Conservation (phyloP, 2,888 invertebrate species). For the Diarsia dahlii region DNA sequence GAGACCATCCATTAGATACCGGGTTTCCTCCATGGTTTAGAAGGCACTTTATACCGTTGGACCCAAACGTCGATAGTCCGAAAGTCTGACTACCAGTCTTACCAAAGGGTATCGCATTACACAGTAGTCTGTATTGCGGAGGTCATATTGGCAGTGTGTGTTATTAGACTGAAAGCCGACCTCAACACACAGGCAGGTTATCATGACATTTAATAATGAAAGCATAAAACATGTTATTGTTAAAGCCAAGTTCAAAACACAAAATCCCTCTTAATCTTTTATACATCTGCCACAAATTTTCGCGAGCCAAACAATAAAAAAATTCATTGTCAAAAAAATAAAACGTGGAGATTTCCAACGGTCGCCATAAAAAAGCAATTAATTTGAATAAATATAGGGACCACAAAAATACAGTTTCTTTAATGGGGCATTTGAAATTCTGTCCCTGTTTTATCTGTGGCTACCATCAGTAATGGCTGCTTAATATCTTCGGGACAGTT, state of each 20-base stretch:
- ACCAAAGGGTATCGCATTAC: background rate
- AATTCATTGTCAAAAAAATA: conserved; percentile 63
- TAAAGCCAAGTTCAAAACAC: conserved; percentile 14
- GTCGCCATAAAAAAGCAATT: conserved; percentile 84
- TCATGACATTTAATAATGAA: background rate
- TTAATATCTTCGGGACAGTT: conserved; percentile 81
- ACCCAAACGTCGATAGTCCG: background rate
- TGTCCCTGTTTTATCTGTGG: conserved; percentile 80
- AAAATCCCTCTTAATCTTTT: conserved; percentile 45
- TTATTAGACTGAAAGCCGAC: background rate
- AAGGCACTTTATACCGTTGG: background rate
- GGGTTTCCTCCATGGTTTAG: background rate
- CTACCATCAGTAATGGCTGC: conserved; percentile 80
- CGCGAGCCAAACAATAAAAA: conserved; percentile 52
- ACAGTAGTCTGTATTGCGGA: too few relatives aligned
- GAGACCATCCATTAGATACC: background rate
- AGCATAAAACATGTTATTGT: background rate
- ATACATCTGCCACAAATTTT: conserved; percentile 43
- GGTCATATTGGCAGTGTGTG: background rate
- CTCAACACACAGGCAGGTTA: background rate
- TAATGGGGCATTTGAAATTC: conserved; percentile 83
- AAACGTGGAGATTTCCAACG: conserved; percentile 70
- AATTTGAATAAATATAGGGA: conserved; percentile 84
- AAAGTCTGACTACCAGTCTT: background rate
- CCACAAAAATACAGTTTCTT: conserved; percentile 76